Conservation (phyloP, 2,888 invertebrate species). For the Cerastis rubricosa region DNA sequence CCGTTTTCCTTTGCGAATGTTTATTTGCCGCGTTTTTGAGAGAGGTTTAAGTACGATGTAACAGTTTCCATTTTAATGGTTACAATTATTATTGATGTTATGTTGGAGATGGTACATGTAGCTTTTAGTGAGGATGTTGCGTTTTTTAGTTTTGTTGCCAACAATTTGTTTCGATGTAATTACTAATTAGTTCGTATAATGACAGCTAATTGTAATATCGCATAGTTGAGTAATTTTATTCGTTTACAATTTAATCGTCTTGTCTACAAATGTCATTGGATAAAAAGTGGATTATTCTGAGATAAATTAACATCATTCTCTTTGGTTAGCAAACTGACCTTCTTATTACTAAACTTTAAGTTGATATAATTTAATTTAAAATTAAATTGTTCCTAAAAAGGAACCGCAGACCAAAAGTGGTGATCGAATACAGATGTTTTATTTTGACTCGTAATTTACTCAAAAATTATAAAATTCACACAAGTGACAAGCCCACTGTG, state of each 20-base stretch:
- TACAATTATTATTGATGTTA: conserved; percentile 66
- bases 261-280: conserved; percentile 32
- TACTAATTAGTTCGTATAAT: conserved; percentile 55
- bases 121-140: conserved; percentile 50
- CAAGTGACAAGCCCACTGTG: conserved; percentile 53
- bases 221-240: conserved; percentile 37
- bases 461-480: conserved; percentile 35
- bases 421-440: conserved; percentile 24
- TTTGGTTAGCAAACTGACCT: neutral
- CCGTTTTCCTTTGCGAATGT: conserved; percentile 76
- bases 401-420: neutral
- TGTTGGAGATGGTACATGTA: conserved; percentile 22
- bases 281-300: conserved; percentile 1
- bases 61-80: conserved; percentile 66
- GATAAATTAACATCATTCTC: neutral
- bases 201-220: conserved; percentile 50
- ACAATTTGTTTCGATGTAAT: conserved; percentile 49
- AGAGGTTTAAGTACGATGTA: conserved; percentile 63
- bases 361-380: neutral
- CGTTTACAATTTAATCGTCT: conserved; percentile 33
- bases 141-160: conserved; percentile 41
- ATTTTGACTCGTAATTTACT: conserved; percentile 35
- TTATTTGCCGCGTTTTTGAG: conserved; percentile 67
- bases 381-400: conserved; percentile 15
- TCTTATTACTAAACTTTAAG: conserved; percentile 10